Conservation (phyloP, 1,140 invertebrate species). For the Drosophila mojavensis region DNA sequence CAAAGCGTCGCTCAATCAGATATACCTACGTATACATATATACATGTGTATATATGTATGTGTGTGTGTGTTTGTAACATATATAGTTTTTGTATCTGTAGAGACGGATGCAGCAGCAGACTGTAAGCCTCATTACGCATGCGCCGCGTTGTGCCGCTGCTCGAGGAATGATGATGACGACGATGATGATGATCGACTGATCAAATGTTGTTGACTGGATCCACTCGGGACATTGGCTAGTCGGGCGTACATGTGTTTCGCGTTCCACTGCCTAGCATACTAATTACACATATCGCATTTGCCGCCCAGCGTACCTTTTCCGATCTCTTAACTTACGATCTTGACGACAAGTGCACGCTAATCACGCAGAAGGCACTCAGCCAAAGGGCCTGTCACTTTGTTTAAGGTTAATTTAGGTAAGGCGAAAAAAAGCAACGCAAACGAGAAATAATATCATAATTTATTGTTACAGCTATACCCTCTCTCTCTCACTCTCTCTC, state of each 20-base stretch:
- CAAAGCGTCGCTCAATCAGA: slow-evolving; percentile 19
- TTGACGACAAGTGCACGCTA: slow-evolving; percentile 66
- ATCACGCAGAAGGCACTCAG: slow-evolving; percentile 37
- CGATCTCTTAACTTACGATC: slow-evolving; percentile 40
- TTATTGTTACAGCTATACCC: slow-evolving; percentile 63
- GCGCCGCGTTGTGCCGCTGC: slow-evolving; percentile 47
- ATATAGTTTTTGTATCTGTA: not conserved
- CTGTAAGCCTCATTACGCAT: slow-evolving; percentile 57
- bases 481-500: not conserved
- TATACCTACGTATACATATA: not conserved
- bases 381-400: slow-evolving; percentile 58
- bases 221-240: slow-evolving; percentile 19
- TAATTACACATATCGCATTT: slow-evolving; percentile 52
- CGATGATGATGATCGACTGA: slow-evolving; percentile 13
- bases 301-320: not conserved
- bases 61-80: not conserved
- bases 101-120: not conserved
- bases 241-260: slow-evolving; percentile 61
- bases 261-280: slow-evolving; percentile 65
- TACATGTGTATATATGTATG: not conserved
- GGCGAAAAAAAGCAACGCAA: not conserved
- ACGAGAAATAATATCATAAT: slow-evolving; percentile 78
- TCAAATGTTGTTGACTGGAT: slow-evolving; percentile 5
- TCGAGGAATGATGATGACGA: slow-evolving; percentile 26
- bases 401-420: slow-evolving; percentile 67